Percentiles rank a stretch among this genome's conserved stretches.
phyloP scores from a whole-genome alignment of 2,113 vertebrate species.

The Chaetura pelagica region DNA sequence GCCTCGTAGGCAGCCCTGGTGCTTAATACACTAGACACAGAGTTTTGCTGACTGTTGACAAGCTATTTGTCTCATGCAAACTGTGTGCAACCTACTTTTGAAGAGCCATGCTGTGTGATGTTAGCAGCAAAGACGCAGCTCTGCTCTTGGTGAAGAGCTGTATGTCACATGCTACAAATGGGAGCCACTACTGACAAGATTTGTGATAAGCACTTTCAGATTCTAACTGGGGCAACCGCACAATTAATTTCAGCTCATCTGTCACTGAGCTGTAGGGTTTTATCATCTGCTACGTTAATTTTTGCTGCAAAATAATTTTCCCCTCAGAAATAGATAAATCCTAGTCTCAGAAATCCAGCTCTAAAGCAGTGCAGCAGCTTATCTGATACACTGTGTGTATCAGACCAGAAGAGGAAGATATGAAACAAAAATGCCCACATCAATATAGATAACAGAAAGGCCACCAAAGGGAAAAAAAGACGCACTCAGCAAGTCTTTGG shows the following conservation, averaged over 20 bases:
- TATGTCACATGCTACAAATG: background rate
- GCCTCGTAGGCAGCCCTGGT: fast-evolving
- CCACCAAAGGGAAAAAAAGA: background rate
- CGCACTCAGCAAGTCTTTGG: background rate
- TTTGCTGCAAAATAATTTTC: background rate
- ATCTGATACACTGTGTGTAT: background rate
- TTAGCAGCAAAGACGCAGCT: background rate
- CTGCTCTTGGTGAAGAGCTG: background rate
- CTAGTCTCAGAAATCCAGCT: background rate
- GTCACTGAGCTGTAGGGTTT: background rate
- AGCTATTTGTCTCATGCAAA: background rate
- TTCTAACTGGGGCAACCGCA: background rate
- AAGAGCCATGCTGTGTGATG: background rate
- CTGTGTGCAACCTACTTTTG: background rate
- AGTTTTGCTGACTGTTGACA: background rate
- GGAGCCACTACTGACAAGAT: background rate
- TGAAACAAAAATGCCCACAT: background rate
- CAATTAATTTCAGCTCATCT: background rate
- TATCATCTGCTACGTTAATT: conserved; percentile 27
- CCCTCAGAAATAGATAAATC: background rate
- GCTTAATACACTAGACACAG: background rate
- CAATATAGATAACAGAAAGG: background rate
- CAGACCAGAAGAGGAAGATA: background rate
- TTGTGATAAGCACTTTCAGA: background rate
- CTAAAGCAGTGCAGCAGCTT: background rate